Evolutionary conservation across 2,797 vertebrate genomes (phyloP).

Genomic region (Gobio occitaniae): DNA sequence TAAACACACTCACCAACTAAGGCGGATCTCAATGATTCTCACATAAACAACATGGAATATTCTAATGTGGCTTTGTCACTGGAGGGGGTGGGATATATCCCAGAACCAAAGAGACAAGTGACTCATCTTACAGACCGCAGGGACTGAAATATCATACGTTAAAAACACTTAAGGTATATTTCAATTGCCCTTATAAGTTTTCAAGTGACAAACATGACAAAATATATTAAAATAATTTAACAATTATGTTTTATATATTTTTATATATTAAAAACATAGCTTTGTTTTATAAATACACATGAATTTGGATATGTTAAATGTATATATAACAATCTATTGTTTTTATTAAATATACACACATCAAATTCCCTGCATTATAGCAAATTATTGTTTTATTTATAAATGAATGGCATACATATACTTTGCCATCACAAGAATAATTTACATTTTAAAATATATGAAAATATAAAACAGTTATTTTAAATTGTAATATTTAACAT

Average conservation of each 20-base stretch:
- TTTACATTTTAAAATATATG: too few species aligned
- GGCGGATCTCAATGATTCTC: conserved; percentile 26
- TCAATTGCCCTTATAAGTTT: neutral
- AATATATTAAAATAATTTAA: neutral
- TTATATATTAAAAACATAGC: neutral
- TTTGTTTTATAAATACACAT: neutral
- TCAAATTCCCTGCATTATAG: neutral
- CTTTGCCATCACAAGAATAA: neutral
- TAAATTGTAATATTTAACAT: neutral
- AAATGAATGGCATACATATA: neutral
- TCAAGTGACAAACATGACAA: neutral
- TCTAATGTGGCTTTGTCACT: conserved; percentile 43
- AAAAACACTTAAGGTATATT: conserved; percentile 2
- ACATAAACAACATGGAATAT: conserved; percentile 49
- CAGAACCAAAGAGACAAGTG: conserved; percentile 18
- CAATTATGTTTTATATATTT: neutral
- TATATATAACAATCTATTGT: neutral
- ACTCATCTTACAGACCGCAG: conserved; percentile 32
- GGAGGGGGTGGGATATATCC: conserved; percentile 10
- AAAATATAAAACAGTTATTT: neutral
- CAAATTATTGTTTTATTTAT: neutral
- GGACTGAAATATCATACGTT: conserved; percentile 23
- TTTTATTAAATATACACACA: neutral
- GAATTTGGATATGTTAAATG: neutral
- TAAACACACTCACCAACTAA: conserved; percentile 30